Evolutionary conservation across 2,888 invertebrate genomes (phyloP).

Genomic region (Cerastis leucographa): DNA sequence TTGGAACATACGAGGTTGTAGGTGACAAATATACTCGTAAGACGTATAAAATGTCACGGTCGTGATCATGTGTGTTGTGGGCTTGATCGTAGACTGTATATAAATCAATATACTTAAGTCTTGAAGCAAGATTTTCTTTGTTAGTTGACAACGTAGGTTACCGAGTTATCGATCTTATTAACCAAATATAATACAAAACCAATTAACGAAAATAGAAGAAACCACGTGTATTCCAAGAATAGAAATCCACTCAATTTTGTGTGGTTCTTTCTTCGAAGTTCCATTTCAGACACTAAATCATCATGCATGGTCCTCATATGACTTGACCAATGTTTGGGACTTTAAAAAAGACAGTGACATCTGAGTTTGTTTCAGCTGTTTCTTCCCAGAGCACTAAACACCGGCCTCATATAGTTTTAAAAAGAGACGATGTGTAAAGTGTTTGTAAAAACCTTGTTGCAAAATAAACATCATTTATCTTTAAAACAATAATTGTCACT

Average conservation of each 20-base stretch:
- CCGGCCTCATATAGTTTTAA: no score
- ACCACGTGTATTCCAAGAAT: background rate
- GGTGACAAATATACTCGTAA: conserved; percentile 39
- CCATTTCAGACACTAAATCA: no score
- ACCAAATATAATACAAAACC: background rate
- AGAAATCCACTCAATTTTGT: no score
- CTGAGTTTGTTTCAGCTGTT: no score
- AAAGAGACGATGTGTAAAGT: no score
- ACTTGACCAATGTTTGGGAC: no score
- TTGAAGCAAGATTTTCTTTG: background rate
- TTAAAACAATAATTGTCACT: background rate
- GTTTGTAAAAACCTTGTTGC: no score
- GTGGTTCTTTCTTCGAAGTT: no score
- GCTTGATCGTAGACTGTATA: background rate
- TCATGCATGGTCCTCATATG: no score
- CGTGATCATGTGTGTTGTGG: background rate
- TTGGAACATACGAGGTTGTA: conserved; percentile 28
- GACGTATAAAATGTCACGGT: background rate
- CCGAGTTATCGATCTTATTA: background rate
- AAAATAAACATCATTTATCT: no score
- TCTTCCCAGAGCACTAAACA: no score
- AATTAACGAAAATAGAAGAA: background rate
- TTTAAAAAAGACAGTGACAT: no score
- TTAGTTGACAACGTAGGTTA: background rate
- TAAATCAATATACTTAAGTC: background rate